Base-by-base conservation (phyloP, 2,888 invertebrate species). In the Capitulum mitella region DNA sequence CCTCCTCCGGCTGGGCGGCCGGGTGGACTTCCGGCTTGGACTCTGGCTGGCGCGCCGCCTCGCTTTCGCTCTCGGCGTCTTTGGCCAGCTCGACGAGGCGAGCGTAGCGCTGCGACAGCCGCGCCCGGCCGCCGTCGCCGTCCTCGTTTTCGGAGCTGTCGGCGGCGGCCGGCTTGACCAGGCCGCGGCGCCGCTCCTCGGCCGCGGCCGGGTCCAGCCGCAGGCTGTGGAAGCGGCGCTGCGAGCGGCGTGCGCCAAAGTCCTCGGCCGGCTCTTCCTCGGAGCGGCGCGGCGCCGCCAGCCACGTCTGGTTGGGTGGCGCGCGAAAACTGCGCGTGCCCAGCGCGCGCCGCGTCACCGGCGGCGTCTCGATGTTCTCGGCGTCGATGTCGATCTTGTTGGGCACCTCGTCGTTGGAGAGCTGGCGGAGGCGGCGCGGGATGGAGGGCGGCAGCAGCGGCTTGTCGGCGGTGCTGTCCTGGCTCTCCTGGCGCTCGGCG, bases 331-430 rank as follows among this genome's bases (percentile, higher is more conserved):
- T 81, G 51, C 82, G 78, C 29, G 77, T 89, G 79, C 89, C 90
- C 84, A 91, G 91, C 46, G 90, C 86, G 82, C 92, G 90, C 79
- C 94, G 88, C 32, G 91, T 91, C 0, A 91, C 92, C 10, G 95
- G 94, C 34, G 95, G 94, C 2, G 95, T 95, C 87, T 95, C 94
- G 51, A 95, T 92, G 83, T 95, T 95, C 83, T 95, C 95, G 3
- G 94, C 93, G 85, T 95, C 95, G 64, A 95, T 93, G 84, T 94
- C 94, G 22, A 91, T 90, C 84, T 91, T 91, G 83, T 92, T 92
- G 32, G 80, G 80, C 2, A 81, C 82, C n/a, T 82, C 83, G 51
- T 82, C 82, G 34, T 81, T 79, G 26, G 83, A 82, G 6, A 78
- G 78, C n/a, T 82, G 74, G 0, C 83, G 82, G 74, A 83, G 78